phyloP scores from a whole-genome alignment of 2,113 vertebrate genomes.

The Puffinus mauretanicus region DNA sequence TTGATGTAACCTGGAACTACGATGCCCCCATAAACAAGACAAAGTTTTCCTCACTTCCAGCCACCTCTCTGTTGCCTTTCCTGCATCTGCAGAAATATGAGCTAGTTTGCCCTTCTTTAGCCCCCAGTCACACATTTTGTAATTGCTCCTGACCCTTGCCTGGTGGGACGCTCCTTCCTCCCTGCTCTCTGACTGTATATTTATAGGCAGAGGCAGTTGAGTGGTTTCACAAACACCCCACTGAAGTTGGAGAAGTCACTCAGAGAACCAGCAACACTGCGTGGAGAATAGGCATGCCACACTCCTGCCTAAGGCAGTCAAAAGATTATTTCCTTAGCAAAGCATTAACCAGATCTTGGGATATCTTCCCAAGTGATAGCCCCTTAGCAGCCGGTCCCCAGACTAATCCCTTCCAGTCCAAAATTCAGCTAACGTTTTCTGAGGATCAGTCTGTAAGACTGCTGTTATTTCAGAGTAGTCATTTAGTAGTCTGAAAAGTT shows the following conservation, averaged over 20 bases:
- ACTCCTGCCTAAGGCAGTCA: background rate
- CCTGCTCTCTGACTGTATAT: background rate
- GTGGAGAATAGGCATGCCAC: accelerated
- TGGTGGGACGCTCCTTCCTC: background rate
- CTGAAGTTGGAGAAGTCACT: background rate
- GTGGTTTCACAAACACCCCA: background rate
- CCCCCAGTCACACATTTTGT: background rate
- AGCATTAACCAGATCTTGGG: background rate
- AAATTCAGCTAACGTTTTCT: background rate
- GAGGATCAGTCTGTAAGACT: background rate
- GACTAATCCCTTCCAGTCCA: background rate
- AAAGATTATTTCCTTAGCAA: background rate
- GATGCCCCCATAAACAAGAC: no score
- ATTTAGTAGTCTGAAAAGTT: background rate
- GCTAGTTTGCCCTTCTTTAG: background rate
- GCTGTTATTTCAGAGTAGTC: background rate
- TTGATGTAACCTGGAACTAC: no score
- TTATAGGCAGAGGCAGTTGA: background rate
- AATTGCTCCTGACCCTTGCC: background rate
- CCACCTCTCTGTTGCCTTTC: no score
- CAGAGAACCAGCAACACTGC: background rate
- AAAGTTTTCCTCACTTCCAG: no score
- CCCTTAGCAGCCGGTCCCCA: background rate
- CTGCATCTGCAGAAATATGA: background rate
- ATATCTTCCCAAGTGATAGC: background rate